phyloP scores from a whole-genome alignment of 1,140 invertebrate species.

The Potamilus streckersoni region DNA sequence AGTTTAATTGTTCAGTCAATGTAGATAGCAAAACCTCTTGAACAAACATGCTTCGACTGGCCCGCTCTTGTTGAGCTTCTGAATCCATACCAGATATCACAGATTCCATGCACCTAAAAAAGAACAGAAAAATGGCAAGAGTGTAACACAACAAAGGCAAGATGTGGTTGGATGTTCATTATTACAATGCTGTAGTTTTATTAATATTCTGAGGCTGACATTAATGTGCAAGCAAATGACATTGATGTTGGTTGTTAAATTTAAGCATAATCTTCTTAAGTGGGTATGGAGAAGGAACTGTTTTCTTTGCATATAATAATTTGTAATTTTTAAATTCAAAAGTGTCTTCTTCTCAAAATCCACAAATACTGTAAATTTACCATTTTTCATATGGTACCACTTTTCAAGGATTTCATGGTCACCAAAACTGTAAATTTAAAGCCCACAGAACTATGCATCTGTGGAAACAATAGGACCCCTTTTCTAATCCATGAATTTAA shows the following conservation, averaged over 20 bases:
- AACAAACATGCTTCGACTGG: constrained; percentile 78
- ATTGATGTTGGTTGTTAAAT: background rate
- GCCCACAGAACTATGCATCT: no score
- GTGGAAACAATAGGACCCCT: no score
- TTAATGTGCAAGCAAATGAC: background rate
- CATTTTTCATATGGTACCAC: no score
- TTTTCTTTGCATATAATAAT: no score
- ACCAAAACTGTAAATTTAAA: no score
- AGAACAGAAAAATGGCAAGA: constrained; percentile 31
- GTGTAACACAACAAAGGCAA: background rate
- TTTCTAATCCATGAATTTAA: no score
- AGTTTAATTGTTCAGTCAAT: constrained; percentile 68
- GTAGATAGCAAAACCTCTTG: constrained; percentile 78
- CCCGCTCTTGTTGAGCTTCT: constrained; percentile 74
- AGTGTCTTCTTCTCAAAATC: no score
- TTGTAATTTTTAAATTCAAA: no score
- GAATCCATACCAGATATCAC: constrained; percentile 72
- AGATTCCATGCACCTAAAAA: constrained; percentile 73
- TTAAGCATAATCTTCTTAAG: no score
- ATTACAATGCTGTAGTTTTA: background rate
- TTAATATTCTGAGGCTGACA: background rate
- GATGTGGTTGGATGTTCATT: background rate
- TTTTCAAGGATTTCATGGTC: no score
- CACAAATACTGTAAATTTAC: no score
- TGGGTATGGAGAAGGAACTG: no score